Percentiles rank a stretch among this genome's conserved stretches.
Conservation (phyloP, 1,140 invertebrate species). For the Drosophila lacteicornis region DNA sequence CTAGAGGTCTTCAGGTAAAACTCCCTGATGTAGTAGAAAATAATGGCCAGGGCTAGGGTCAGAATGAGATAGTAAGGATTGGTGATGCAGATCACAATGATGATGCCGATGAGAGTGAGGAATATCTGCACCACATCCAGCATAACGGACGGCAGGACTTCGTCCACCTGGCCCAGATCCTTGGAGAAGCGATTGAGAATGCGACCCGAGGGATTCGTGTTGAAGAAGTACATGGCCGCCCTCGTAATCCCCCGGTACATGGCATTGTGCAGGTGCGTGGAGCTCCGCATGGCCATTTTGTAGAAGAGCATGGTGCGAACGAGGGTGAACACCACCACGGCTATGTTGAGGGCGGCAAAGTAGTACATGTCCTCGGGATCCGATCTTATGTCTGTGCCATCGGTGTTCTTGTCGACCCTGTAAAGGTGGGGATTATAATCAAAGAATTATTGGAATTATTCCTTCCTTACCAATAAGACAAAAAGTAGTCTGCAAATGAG, state of each 20-base stretch:
- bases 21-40: conserved; percentile 91
- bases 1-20: conserved; percentile 93
- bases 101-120: conserved; percentile 87
- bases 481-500: conserved; percentile 56
- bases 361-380: conserved; percentile 57
- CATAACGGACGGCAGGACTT: conserved; percentile 91
- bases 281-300: conserved; percentile 60
- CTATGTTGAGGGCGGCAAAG: conserved; percentile 46
- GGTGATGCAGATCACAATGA: conserved; percentile 90
- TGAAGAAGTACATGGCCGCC: conserved; percentile 92
- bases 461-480: conserved; percentile 59
- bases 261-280: conserved; percentile 52
- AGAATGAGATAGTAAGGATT: conserved; percentile 91
- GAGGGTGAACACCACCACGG: conserved; percentile 64
- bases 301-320: conserved; percentile 55
- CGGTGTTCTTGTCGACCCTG: conserved; percentile 62
- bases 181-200: conserved; percentile 92
- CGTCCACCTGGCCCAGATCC: conserved; percentile 92
- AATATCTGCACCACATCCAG: conserved; percentile 92
- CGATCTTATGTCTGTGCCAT: background rate
- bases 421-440: background rate
- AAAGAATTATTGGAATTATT: no score
- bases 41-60: conserved; percentile 87
- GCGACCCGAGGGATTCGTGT: conserved; percentile 90
- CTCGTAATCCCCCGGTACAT: conserved; percentile 67